Base-by-base conservation (phyloP, 2,797 vertebrate genomes). In the Sibirionetta formosa region DNA sequence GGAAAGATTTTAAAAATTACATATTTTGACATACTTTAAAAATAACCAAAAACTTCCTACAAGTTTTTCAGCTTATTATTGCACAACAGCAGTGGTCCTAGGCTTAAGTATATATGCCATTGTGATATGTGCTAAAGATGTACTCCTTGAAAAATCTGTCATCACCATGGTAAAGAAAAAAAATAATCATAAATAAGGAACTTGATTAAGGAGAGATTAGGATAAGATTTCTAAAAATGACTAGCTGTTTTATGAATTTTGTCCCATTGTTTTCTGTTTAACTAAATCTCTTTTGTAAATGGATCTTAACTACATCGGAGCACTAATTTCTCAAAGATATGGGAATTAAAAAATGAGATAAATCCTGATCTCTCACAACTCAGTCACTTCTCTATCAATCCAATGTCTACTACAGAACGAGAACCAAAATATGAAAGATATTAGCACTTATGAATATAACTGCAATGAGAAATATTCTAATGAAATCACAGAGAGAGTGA, bases 81-180 rank as follows among this genome's bases (percentile, higher is more conserved):
- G 11, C 63, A 63, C 7, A 16, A 10, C 6, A 7, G 24, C 29
- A 46, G 26, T 12, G 19, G 16, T 23, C 15, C 11, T 42, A 14
- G 0, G 0, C 4, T 22, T 57, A 50, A 51, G 7, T 5, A n/a
- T 17, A 5, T 6, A 15, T 72, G 48, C 19, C 16, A 19, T 50
- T 58, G 35, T 26, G 18, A 42, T 22, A 29, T 58, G 4, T 44
- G n/a, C 31, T 53, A 53, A 40, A 22, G 1, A 10, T 1, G 7
- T 42, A 5, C 9, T 53, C 44, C 63, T 61, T 11, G 36, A 68
- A 75, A 69, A 75, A 44, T 19, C 29, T 72, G 27, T 27, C 61
- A 72, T 54, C 5, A 9, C 1, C 6, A 19, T 5, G 14, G 31
- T 42, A 35, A 70, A 61, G 58, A 53, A 71, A 50, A 71, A 50